Conservation (phyloP, 1,140 invertebrate species). For the Physella acuta region DNA sequence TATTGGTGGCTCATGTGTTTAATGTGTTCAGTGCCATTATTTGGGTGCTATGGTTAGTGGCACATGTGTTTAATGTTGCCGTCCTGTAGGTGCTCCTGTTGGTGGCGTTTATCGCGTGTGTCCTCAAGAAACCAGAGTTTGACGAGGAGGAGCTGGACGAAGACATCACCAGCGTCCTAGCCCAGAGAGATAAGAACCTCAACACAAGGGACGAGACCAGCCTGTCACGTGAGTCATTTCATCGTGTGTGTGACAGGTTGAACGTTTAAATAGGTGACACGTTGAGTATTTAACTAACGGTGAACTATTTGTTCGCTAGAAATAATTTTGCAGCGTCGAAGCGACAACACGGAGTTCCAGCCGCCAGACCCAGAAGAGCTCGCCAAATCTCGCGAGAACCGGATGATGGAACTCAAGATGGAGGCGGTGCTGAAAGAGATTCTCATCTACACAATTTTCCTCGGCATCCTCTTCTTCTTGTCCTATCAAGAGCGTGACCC, state of each 20-base stretch:
- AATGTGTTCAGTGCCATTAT: slow-evolving; percentile 55
- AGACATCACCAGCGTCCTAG: slow-evolving; percentile 40
- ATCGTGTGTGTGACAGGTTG: no score
- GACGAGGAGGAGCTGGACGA: slow-evolving; percentile 60
- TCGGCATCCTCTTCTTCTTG: slow-evolving; percentile 57
- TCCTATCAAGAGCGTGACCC: slow-evolving; percentile 56
- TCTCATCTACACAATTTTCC: slow-evolving; percentile 54
- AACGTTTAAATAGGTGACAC: no score
- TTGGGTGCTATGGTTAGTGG: no score
- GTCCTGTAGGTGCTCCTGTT: slow-evolving; percentile 62
- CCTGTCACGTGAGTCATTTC: slow-evolving; percentile 26
- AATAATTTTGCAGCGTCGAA: slow-evolving; percentile 43
- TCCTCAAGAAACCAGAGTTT: slow-evolving; percentile 63
- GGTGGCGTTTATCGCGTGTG: slow-evolving; percentile 62
- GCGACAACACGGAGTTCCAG: slow-evolving; percentile 41
- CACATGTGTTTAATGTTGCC: background rate
- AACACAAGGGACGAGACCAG: slow-evolving; percentile 35
- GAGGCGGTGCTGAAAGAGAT: slow-evolving; percentile 62
- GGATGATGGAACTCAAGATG: slow-evolving; percentile 63
- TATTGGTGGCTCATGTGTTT: slow-evolving; percentile 62
- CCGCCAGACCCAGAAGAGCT: slow-evolving; percentile 51
- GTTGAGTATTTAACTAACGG: no score
- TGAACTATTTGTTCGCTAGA: slow-evolving; percentile 35
- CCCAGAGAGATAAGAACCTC: slow-evolving; percentile 36
- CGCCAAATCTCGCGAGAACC: slow-evolving; percentile 42